A percentile compares a stretch with the other conserved stretches of the same genome.
These are phyloP conservation scores for Drosophila elegans DNA, from an alignment of 1,140 invertebrate genomes.

Conservation along the genomic window DNA sequence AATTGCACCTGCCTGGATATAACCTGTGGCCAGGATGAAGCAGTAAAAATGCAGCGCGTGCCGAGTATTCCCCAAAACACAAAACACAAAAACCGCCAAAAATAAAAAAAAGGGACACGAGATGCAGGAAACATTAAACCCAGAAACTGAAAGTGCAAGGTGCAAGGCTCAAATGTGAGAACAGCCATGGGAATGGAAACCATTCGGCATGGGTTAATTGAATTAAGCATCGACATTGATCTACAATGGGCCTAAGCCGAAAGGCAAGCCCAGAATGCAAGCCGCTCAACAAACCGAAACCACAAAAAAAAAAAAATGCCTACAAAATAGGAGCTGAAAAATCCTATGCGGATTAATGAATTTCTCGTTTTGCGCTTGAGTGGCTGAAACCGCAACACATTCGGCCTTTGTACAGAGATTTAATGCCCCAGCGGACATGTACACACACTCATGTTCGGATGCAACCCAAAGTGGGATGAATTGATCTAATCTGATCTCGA, in stretches of 20 bases:
- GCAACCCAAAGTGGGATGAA: constrained; percentile 32
- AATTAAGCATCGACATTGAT: constrained; percentile 51
- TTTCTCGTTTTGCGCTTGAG: constrained; percentile 75
- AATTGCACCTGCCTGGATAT: constrained; percentile 64
- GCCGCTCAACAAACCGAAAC: constrained; percentile 21
- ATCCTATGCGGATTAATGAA: constrained; percentile 62
- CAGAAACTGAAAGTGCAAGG: constrained; percentile 66
- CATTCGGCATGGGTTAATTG: constrained; percentile 38
- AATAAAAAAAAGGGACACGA: constrained; percentile 4
- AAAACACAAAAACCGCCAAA: constrained; percentile 25
- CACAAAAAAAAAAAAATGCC: constrained; percentile 26
- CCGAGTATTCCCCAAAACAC: constrained; percentile 48
- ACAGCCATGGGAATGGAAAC: constrained; percentile 36
- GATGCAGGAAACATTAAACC: constrained; percentile 42
- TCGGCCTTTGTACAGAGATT: constrained; percentile 64
- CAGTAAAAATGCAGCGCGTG: constrained; percentile 81
- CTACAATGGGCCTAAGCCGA: constrained; percentile 38
- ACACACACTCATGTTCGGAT: constrained; percentile 21
- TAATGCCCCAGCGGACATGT: constrained; percentile 62
- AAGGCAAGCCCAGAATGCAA: constrained; percentile 37
- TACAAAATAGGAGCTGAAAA: constrained; percentile 30
- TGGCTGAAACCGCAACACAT: constrained; percentile 60
- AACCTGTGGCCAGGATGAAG: constrained; percentile 68
- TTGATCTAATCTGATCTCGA: constrained; percentile 42
- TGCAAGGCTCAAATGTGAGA: constrained; percentile 60